Conservation (phyloP, 1,140 invertebrate species). For the Drosophila simulans region DNA sequence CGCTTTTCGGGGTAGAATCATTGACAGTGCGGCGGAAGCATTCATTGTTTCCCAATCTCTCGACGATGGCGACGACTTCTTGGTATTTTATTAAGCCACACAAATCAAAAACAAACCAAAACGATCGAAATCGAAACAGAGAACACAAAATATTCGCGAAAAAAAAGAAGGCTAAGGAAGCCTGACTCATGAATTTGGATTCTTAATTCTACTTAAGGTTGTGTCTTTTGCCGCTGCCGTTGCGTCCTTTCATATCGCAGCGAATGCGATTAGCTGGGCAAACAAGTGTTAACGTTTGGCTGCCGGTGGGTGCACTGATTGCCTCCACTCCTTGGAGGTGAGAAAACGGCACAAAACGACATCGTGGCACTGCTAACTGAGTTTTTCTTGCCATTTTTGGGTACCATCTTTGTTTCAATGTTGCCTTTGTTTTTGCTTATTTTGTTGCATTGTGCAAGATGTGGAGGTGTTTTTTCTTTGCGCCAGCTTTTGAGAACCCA, state of each 20-base stretch:
- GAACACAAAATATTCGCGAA: conserved; percentile 27
- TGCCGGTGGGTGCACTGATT: conserved; percentile 66
- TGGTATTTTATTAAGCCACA: conserved; percentile 83
- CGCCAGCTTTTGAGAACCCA: conserved; percentile 10
- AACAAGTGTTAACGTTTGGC: conserved; percentile 79
- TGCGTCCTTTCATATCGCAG: conserved; percentile 60
- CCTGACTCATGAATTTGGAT: conserved; percentile 79
- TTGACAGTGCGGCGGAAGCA: conserved; percentile 80
- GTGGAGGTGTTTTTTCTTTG: conserved; percentile 17
- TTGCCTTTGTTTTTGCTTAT: conserved; percentile 22
- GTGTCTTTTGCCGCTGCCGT: conserved; percentile 41
- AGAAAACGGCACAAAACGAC: conserved; percentile 54
- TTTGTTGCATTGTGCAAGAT: conserved; percentile 67
- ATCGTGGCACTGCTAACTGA: conserved; percentile 32
- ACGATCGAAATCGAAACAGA: conserved; percentile 20
- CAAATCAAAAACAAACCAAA: conserved; percentile 72
- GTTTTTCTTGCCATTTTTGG: conserved; percentile 70
- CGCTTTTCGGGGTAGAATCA: conserved; percentile 75
- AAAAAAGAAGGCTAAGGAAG: conserved; percentile 41
- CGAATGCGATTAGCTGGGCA: conserved; percentile 68
- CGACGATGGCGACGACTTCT: conserved; percentile 67
- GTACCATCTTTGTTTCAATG: conserved; percentile 71
- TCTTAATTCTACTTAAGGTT: conserved; percentile 76
- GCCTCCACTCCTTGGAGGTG: conserved; percentile 70
- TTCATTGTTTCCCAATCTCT: conserved; percentile 79